These are phyloP conservation scores for Ascaphus truei DNA, from an alignment of 2,113 vertebrate species.

Conservation along the genomic window DNA sequence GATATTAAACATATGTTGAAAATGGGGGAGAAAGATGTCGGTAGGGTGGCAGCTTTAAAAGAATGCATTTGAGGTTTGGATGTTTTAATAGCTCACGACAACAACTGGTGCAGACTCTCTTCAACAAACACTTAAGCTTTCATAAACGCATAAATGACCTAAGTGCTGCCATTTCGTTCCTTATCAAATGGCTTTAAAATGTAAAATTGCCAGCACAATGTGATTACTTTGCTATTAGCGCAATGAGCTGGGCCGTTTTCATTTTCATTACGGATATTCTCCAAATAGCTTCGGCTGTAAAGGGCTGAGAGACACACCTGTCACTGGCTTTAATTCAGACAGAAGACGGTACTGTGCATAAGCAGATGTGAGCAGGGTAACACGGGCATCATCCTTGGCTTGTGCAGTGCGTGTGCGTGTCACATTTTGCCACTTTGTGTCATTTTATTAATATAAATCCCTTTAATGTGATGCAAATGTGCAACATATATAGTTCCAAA, in stretches of 20 bases:
- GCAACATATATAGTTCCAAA: no score
- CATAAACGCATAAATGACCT: background rate
- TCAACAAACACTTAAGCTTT: constrained; percentile 7
- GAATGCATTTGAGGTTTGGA: background rate
- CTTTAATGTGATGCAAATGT: no score
- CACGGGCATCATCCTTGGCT: background rate
- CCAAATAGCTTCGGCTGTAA: background rate
- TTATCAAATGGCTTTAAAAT: background rate
- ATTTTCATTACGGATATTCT: constrained; percentile 23
- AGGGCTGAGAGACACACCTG: background rate
- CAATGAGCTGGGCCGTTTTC: constrained; percentile 7
- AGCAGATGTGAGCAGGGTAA: background rate
- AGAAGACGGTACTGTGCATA: background rate
- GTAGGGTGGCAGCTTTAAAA: background rate
- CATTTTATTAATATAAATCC: no score
- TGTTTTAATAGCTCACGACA: background rate
- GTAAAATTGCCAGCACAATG: constrained; percentile 10
- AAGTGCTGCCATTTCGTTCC: background rate
- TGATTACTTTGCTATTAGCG: constrained; percentile 18
- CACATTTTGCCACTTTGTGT: background rate
- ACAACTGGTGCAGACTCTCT: background rate
- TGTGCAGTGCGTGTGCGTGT: background rate
- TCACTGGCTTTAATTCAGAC: background rate
- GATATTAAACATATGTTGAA: no score
- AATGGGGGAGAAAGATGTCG: no score